Percentiles rank a stretch among this genome's conserved stretches.
Evolutionary conservation across 1,140 invertebrate genomes (phyloP).

Genomic region (Zelostemma sp.): DNA sequence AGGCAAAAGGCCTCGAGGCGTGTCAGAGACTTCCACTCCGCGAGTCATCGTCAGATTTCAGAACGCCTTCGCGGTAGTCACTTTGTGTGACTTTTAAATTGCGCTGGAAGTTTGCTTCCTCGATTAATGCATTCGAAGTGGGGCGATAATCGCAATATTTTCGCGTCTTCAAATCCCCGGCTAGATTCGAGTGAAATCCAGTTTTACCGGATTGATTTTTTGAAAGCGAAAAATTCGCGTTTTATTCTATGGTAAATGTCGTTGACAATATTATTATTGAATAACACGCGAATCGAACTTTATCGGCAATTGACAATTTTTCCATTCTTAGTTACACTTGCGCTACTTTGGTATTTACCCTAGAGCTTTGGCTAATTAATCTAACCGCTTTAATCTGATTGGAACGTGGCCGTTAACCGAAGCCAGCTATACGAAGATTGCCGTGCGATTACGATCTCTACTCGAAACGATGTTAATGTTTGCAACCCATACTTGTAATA

Average conservation of each 20-base stretch:
- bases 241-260: too few relatives aligned
- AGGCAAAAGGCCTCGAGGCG: neutral
- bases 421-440: slow-evolving; percentile 33
- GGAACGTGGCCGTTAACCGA: slow-evolving; percentile 34
- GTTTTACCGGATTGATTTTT: too few relatives aligned
- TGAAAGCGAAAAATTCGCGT: too few relatives aligned
- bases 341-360: neutral
- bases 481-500: slow-evolving; percentile 20
- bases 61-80: neutral
- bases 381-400: slow-evolving; percentile 47
- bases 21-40: neutral
- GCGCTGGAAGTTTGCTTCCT: neutral
- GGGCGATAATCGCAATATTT: too few relatives aligned
- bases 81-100: slow-evolving; percentile 3
- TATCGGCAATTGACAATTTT: neutral
- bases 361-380: slow-evolving; percentile 42
- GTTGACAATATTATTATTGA: too few relatives aligned
- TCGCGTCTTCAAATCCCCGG: too few relatives aligned
- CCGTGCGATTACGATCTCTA: slow-evolving; percentile 41
- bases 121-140: neutral
- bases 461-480: slow-evolving; percentile 32
- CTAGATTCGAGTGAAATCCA: too few relatives aligned
- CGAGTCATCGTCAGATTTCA: neutral
- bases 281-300: too few relatives aligned
- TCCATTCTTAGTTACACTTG: neutral